Evolutionary conservation across 2,797 vertebrate genomes (phyloP).

Genomic region (Passerculus sandwichensis): DNA sequence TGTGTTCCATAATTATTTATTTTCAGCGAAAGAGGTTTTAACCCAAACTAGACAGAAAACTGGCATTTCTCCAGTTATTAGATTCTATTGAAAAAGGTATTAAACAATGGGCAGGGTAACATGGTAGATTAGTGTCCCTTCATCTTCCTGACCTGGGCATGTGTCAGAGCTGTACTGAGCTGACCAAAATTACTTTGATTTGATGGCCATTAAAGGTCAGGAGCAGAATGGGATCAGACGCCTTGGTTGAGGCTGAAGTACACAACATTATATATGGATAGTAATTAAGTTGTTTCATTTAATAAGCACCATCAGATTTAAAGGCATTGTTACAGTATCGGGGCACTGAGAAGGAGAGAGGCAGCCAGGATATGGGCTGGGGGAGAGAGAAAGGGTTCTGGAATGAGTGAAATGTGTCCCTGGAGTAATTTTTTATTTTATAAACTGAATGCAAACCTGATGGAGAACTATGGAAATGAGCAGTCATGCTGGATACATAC

Average conservation of each 20-base stretch:
- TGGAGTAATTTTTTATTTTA: conserved; percentile 69
- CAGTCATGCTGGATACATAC: conserved; percentile 62
- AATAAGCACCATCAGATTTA: conserved; percentile 72
- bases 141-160: conserved; percentile 77
- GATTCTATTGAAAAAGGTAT: conserved; percentile 74
- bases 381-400: conserved; percentile 51
- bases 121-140: conserved; percentile 68
- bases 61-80: conserved; percentile 75
- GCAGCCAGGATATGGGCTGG: neutral
- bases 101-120: conserved; percentile 73
- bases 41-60: conserved; percentile 68
- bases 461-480: conserved; percentile 75
- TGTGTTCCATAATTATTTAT: conserved; percentile 71
- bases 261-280: conserved; percentile 74
- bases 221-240: conserved; percentile 73
- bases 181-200: conserved; percentile 77
- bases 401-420: conserved; percentile 70
- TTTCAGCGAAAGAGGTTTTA: conserved; percentile 70
- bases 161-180: conserved; percentile 68
- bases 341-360: conserved; percentile 33
- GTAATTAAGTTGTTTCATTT: conserved; percentile 79
- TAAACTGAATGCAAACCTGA: conserved; percentile 69
- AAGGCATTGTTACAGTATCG: conserved; percentile 56
- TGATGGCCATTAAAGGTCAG: conserved; percentile 78
- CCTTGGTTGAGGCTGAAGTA: conserved; percentile 60